Conservation (phyloP, 2,113 vertebrate genomes). For the Lasiurus cinereus region DNA sequence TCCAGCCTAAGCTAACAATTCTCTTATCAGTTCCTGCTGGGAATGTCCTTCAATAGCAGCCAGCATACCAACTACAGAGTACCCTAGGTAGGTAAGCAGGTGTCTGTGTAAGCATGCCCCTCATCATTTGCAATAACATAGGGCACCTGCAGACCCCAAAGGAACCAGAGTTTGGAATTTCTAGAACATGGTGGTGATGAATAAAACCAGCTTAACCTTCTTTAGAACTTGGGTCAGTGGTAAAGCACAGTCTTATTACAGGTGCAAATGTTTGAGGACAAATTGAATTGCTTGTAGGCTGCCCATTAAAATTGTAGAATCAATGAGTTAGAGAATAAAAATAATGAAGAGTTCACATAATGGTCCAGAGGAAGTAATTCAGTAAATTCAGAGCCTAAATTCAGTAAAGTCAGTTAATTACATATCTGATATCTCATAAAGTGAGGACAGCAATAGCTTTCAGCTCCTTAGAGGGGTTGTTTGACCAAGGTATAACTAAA, state of each 20-base stretch:
- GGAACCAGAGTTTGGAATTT: neutral
- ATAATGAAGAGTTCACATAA: neutral
- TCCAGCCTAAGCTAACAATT: neutral
- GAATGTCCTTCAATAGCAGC: neutral
- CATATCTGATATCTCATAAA: neutral
- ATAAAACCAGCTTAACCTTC: conserved; percentile 12
- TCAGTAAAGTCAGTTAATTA: conserved; percentile 22
- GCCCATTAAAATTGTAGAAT: neutral
- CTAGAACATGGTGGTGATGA: neutral
- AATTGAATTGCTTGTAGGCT: neutral
- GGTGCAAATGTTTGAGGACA: neutral
- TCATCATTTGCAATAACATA: neutral
- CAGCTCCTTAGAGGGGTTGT: neutral
- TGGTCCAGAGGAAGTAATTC: neutral
- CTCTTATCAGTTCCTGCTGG: neutral
- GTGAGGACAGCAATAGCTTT: neutral
- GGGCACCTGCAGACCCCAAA: neutral
- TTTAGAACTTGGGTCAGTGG: neutral
- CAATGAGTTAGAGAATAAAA: conserved; percentile 28
- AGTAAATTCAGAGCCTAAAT: neutral
- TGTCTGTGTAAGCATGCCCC: neutral
- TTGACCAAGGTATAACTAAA: neutral
- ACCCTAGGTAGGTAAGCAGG: neutral
- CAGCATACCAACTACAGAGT: neutral
- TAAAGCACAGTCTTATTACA: neutral